Evolutionary conservation across 1,140 invertebrate species (phyloP).

Genomic region (Samia ricini): DNA sequence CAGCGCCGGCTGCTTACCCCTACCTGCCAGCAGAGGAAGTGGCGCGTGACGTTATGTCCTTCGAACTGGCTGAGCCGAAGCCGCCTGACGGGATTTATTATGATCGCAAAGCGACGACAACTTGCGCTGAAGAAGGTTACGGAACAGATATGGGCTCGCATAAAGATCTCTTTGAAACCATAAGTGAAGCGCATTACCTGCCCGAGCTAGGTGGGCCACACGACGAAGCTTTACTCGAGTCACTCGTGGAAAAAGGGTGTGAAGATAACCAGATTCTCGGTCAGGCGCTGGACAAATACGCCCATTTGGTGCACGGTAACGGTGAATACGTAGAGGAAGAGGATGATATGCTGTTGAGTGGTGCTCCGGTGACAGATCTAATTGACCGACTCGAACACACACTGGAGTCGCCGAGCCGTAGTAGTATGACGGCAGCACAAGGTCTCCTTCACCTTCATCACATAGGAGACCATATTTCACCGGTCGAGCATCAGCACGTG

Average conservation of each 20-base stretch:
- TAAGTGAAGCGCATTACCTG: conserved; percentile 70
- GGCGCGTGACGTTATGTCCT: conserved; percentile 67
- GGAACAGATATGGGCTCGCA: conserved; percentile 55
- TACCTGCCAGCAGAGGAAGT: conserved; percentile 62
- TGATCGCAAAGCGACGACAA: conserved; percentile 47
- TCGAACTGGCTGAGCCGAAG: conserved; percentile 63
- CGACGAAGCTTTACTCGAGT: conserved; percentile 78
- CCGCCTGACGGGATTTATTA: conserved; percentile 59
- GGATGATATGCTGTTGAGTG: conserved; percentile 76
- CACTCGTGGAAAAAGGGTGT: conserved; percentile 79
- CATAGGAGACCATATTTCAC: conserved; percentile 71
- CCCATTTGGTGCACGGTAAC: conserved; percentile 60
- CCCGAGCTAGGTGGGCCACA: conserved; percentile 77
- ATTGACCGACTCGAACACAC: conserved; percentile 78
- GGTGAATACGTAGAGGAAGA: conserved; percentile 79
- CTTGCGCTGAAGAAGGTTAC: conserved; percentile 50
- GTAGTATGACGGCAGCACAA: conserved; percentile 68
- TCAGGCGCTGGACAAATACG: conserved; percentile 67
- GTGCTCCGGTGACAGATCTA: conserved; percentile 78
- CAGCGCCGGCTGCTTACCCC: conserved; percentile 36
- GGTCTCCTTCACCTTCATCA: conserved; percentile 67
- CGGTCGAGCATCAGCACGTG: conserved; percentile 31
- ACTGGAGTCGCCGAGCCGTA: conserved; percentile 67
- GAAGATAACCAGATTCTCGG: conserved; percentile 78
- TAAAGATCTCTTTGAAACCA: conserved; percentile 75